Evolutionary conservation across 2,888 invertebrate species (phyloP), one percentile per base, ranked within the genome.

Genomic region (Rhamphomyia laevipes): DNA sequence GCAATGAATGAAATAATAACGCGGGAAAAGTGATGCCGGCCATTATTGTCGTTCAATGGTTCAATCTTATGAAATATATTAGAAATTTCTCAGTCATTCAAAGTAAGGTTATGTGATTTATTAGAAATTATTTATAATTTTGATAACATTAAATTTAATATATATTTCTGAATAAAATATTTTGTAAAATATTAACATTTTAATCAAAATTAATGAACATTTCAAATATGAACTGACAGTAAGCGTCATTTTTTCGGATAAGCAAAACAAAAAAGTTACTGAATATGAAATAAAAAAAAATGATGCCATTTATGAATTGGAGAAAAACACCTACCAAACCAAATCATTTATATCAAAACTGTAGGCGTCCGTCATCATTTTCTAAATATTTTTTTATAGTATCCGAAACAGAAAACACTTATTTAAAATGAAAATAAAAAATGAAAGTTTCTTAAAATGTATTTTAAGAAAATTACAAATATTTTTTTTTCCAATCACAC

Each of bases 281-380:
- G 12, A 40, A 18, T 16, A 40, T 15, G 17, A 21, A 38, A 41
- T 21, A 21, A 41, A 18, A 41, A 41, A 41, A 41, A 41, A 18
- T 40, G 40, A 40, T 18, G 40, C 40, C 40, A 40, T 40, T 40
- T 35, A 18, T 40, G 18, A 18, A 12, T 40, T 13, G 12, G 17
- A 13, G 40, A 42, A 13, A 41, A 42, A 42, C 21, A 42, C 42
- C 21, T 27, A 42, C 42, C 42, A 42, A 21, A 42, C 42, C 42
- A 42, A 42, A 42, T 42, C 42, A 42, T 21, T 27, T 23, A 42
- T 42, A 23, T 42, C 23, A 23, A 42, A 42, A 23, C 18, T 6
- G n/a, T 18, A n/a, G 21, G 15, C 13, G 15, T 42, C 42, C 21
- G 42, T 15, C 42, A 42, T 42, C 35, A 35, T 35, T 35, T n/a